Percentiles rank a stretch among this genome's conserved stretches.
Conservation (phyloP, 2,113 vertebrate genomes). For the Strix uralensis region DNA sequence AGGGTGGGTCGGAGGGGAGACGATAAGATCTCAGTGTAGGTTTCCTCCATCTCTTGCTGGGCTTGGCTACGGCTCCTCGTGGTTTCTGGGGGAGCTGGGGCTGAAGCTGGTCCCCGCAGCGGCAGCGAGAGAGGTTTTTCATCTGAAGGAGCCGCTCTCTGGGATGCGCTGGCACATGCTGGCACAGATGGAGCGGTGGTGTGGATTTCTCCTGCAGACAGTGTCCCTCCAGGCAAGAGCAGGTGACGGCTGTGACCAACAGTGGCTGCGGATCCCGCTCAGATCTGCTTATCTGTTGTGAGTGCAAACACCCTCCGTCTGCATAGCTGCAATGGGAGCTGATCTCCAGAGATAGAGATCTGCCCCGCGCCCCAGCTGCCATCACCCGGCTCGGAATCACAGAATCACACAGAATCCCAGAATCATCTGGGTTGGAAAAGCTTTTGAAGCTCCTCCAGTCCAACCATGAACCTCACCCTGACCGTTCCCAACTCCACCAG, state of each 20-base stretch:
- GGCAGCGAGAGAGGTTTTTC: neutral
- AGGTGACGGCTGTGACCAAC: neutral
- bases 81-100: neutral
- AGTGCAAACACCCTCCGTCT: slow-evolving; percentile 76
- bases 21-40: fast-evolving
- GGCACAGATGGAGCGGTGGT: slow-evolving; percentile 63
- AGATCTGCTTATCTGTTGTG: slow-evolving; percentile 51
- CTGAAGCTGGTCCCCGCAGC: neutral
- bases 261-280: neutral
- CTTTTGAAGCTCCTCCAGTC: too few relatives aligned
- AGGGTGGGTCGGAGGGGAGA: too few relatives aligned
- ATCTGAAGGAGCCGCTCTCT: neutral
- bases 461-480: too few relatives aligned
- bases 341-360: slow-evolving; percentile 42
- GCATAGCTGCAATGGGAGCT: neutral
- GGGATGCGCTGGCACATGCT: too few relatives aligned
- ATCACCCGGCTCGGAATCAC: neutral
- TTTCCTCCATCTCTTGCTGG: neutral
- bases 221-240: neutral
- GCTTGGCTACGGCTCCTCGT: neutral
- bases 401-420: too few relatives aligned
- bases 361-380: neutral
- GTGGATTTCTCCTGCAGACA: slow-evolving; percentile 61
- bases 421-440: too few relatives aligned
- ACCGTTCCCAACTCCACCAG: too few relatives aligned